phyloP scores from a whole-genome alignment of 2,888 invertebrate genomes.

The Anarsia innoxiella region DNA sequence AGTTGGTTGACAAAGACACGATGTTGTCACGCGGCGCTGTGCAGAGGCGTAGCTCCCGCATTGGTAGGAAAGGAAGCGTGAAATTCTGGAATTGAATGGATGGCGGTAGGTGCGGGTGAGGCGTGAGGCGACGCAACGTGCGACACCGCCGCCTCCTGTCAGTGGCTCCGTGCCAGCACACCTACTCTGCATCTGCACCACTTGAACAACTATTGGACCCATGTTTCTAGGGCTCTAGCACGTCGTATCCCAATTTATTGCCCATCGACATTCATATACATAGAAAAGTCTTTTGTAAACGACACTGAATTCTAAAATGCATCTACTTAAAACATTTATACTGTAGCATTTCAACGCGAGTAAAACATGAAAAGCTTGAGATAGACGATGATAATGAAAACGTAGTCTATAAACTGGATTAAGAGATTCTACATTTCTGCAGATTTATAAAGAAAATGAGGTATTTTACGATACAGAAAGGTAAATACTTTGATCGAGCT shows the following conservation, averaged over 20 bases:
- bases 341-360: too few relatives aligned
- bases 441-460: too few relatives aligned
- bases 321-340: too few relatives aligned
- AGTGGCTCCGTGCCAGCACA: slow-evolving; percentile 12
- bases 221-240: background rate
- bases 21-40: slow-evolving; percentile 42
- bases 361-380: too few relatives aligned
- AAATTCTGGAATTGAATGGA: slow-evolving; percentile 34
- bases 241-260: slow-evolving; percentile 2
- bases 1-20: slow-evolving; percentile 49
- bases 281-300: background rate
- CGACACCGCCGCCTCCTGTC: background rate
- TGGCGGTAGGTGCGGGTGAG: background rate
- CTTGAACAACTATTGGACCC: slow-evolving; percentile 3
- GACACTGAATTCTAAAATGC: background rate
- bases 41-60: slow-evolving; percentile 16
- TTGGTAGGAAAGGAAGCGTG: slow-evolving; percentile 37
- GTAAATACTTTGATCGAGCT: too few relatives aligned
- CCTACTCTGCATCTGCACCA: slow-evolving; percentile 9
- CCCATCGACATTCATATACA: slow-evolving; percentile 3
- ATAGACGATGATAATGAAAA: too few relatives aligned
- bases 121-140: background rate
- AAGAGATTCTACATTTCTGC: too few relatives aligned
- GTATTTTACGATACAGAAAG: too few relatives aligned
- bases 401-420: too few relatives aligned